Evolutionary conservation across 2,113 vertebrate species (phyloP).

Genomic region (Poeciliopsis turrubarensis): DNA sequence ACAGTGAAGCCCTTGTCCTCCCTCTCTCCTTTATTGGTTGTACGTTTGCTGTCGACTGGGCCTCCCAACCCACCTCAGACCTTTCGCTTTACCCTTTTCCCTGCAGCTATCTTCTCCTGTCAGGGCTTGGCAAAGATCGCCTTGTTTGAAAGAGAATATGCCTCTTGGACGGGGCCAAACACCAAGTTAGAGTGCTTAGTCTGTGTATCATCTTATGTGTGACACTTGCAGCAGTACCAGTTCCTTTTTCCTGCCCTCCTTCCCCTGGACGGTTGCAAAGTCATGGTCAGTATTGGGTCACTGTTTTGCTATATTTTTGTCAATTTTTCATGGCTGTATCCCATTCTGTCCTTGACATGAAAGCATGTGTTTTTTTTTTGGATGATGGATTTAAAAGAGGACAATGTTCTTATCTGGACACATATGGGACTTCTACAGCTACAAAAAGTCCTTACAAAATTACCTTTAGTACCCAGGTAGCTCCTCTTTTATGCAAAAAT

Average conservation of each 20-base stretch:
- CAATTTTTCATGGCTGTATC: background rate
- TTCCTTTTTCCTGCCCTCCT: slow-evolving; percentile 71
- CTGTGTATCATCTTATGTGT: slow-evolving; percentile 77
- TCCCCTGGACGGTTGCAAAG: slow-evolving; percentile 42
- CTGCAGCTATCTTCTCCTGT: slow-evolving; percentile 18
- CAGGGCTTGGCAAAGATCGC: slow-evolving; percentile 72
- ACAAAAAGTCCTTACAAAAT: background rate
- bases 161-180: slow-evolving; percentile 70
- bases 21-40: slow-evolving; percentile 50
- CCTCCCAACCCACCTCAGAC: slow-evolving; percentile 36
- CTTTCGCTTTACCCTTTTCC: slow-evolving; percentile 26
- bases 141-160: slow-evolving; percentile 77
- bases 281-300: slow-evolving; percentile 82
- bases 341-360: background rate
- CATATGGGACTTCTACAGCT: background rate
- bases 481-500: background rate
- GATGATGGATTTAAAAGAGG: background rate
- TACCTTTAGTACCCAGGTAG: background rate
- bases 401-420: background rate
- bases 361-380: slow-evolving; percentile 3
- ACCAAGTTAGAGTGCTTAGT: slow-evolving; percentile 87
- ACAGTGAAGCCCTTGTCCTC: slow-evolving; percentile 1
- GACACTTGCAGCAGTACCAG: slow-evolving; percentile 62
- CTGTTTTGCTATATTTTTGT: slow-evolving; percentile 2
- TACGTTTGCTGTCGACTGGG: slow-evolving; percentile 39